Base-by-base conservation (phyloP, 2,797 vertebrate genomes). In the Galagoides demidoff region DNA sequence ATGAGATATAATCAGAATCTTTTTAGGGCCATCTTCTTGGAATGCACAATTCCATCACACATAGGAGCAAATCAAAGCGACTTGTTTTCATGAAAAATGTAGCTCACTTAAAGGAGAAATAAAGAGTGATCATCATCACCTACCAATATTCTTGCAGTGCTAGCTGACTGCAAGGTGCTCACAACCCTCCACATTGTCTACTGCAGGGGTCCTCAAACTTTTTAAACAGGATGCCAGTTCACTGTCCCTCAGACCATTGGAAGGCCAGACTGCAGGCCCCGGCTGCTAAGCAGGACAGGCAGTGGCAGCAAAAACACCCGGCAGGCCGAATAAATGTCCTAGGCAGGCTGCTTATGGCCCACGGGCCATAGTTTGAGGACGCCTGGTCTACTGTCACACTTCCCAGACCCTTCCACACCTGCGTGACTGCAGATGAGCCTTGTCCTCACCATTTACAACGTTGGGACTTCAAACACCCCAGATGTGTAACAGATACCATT, bases 1-100 rank as follows among this genome's bases (percentile, higher is more conserved):
- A 91, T n/a, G 71, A 92, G 90, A 79, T 43, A 90, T 31, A 95
- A 85, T 88, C 59, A 61, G 70, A 84, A 84, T 82, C 49, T 31
- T 70, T 68, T 90, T 52, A 95, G 31, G 34, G 91, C 17, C 49
- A 91, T 52, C 39, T 31, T 77, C 77, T 84, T 92, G 55, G 76
- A 93, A 92, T 73, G 31, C 34, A 84, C 11, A 66, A 89, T 57
- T 84, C 49, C 45, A 49, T 45, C 64, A 70, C 29, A 83, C 3
- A 37, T 17, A 89, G 16, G 29, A 31, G 4, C 19, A 92, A 74
- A 85, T 81, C 43, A 82, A 96, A 97, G 66, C 11, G 83, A 71
- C 57, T 83, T 70, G 78, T 79, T 82, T 74, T 90, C 83, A 82
- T 78, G 27, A 82, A 93, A 89, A 85, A 52, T 61, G 19, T 20